Percentiles rank a stretch among this genome's conserved stretches.
phyloP scores from a whole-genome alignment of 2,888 invertebrate species.

The Cheilosia vernalis region DNA sequence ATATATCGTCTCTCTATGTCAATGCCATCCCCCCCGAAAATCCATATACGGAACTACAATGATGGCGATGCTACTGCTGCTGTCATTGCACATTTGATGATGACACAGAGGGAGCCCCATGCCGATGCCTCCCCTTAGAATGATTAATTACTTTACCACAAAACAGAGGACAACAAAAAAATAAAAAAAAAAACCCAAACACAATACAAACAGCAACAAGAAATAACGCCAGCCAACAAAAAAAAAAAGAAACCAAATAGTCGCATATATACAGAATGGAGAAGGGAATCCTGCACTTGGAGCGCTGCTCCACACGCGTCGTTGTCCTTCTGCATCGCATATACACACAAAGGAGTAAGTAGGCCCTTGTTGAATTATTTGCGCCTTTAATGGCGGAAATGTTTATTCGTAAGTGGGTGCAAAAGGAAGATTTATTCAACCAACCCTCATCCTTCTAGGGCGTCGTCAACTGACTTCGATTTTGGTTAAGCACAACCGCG shows the following conservation, averaged over 20 bases:
- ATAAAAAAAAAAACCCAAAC: conserved; percentile 16
- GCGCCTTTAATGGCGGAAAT: conserved; percentile 57
- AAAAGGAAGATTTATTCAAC: conserved; percentile 39
- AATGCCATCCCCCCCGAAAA: conserved; percentile 21
- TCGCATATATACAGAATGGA: conserved; percentile 43
- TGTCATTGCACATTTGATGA: conserved; percentile 55
- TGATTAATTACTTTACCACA: conserved; percentile 73
- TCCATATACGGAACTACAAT: conserved; percentile 9
- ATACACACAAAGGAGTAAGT: not conserved
- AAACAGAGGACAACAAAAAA: conserved; percentile 20
- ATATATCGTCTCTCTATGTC: conserved; percentile 51
- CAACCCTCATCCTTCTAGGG: not conserved
- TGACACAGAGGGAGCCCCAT: conserved; percentile 14
- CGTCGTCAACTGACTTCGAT: conserved; percentile 44
- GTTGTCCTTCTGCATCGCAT: not conserved
- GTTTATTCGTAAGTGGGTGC: conserved; percentile 56
- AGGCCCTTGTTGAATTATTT: conserved; percentile 34
- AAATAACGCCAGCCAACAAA: not conserved
- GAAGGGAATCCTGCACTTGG: conserved; percentile 5
- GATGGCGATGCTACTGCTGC: conserved; percentile 8
- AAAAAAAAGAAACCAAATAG: conserved; percentile 30
- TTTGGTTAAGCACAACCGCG: conserved; percentile 37
- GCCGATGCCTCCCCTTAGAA: conserved; percentile 27
- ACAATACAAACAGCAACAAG: conserved; percentile 47
- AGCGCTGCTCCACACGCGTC: conserved; percentile 1